Percentiles rank a stretch among this genome's conserved stretches.
phyloP scores from a whole-genome alignment of 2,797 vertebrate species.

The Phrynocephalus guinanensis region DNA sequence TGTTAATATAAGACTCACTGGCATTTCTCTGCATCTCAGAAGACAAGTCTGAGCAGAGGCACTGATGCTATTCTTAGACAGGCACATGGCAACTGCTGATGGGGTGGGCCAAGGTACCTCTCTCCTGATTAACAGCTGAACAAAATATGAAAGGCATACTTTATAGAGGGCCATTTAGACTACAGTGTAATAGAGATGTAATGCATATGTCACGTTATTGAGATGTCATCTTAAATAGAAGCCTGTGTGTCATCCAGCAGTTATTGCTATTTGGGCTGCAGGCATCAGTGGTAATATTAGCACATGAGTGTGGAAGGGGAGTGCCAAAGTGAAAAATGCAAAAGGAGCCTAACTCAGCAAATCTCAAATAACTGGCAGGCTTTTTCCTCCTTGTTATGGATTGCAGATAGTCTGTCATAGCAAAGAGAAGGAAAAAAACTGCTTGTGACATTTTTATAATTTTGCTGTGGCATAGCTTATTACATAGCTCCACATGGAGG shows the following conservation, averaged over 20 bases:
- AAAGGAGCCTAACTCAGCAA: conserved; percentile 63
- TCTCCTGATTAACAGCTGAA: conserved; percentile 60
- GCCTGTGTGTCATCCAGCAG: conserved; percentile 67
- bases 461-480: background rate
- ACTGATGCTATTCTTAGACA: conserved; percentile 11
- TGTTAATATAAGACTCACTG: conserved; percentile 2
- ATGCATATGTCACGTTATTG: conserved; percentile 70
- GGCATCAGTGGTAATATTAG: conserved; percentile 80
- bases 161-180: conserved; percentile 64
- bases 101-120: conserved; percentile 46
- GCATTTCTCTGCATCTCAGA: background rate
- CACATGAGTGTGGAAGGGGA: conserved; percentile 63
- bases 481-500: background rate
- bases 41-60: background rate
- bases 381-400: background rate
- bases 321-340: conserved; percentile 66
- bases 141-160: conserved; percentile 78
- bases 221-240: conserved; percentile 76
- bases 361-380: conserved; percentile 28
- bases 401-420: background rate
- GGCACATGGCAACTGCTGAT: background rate
- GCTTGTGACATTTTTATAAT: background rate
- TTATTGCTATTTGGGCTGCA: conserved; percentile 61
- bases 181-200: conserved; percentile 74
- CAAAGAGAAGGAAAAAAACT: background rate